These are phyloP conservation scores for Epinephelus cyanopodus DNA, from an alignment of 2,113 vertebrate genomes.

Conservation along the genomic window DNA sequence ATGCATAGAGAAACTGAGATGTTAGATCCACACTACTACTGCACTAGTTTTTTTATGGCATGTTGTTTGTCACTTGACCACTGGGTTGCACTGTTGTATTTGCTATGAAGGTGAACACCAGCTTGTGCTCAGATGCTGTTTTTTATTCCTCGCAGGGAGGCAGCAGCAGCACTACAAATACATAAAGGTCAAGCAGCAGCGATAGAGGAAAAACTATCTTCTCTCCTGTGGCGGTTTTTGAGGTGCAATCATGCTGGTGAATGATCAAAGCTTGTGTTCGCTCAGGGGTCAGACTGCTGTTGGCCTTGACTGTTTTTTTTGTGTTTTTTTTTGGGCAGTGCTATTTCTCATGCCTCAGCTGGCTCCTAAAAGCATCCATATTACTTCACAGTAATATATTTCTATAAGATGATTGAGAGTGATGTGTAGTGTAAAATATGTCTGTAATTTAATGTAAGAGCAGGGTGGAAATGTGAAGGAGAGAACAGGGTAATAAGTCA, in stretches of 20 bases:
- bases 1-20: neutral
- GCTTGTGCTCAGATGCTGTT: slow-evolving; percentile 16
- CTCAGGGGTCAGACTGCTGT: slow-evolving; percentile 54
- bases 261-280: slow-evolving; percentile 69
- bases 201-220: slow-evolving; percentile 57
- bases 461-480: slow-evolving; percentile 17
- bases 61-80: slow-evolving; percentile 42
- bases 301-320: slow-evolving; percentile 27
- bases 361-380: slow-evolving; percentile 17
- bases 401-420: neutral
- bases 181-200: slow-evolving; percentile 74
- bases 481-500: slow-evolving; percentile 24
- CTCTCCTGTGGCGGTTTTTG: slow-evolving; percentile 53
- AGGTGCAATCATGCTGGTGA: slow-evolving; percentile 68
- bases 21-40: neutral
- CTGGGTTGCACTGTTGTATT: slow-evolving; percentile 76
- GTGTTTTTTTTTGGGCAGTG: slow-evolving; percentile 22
- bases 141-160: slow-evolving; percentile 61
- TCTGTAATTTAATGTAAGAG: slow-evolving; percentile 7
- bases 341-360: slow-evolving; percentile 29
- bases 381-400: neutral
- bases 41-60: too few species aligned
- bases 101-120: neutral
- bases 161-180: slow-evolving; percentile 58
- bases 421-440: neutral